phyloP scores from a whole-genome alignment of 2,113 vertebrate species.

The Sphaerodactylus townsendi region DNA sequence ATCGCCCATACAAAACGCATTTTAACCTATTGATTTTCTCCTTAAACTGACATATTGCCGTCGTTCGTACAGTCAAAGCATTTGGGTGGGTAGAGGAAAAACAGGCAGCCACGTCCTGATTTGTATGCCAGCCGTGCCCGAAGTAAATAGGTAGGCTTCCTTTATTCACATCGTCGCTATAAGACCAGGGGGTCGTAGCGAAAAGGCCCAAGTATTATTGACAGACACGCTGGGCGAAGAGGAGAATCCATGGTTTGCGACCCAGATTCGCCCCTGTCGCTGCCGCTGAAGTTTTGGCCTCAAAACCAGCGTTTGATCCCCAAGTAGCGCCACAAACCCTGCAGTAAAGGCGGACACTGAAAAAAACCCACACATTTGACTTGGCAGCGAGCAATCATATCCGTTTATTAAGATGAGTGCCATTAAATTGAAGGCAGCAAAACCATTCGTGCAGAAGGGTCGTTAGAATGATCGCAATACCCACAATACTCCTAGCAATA shows the following conservation, averaged over 20 bases:
- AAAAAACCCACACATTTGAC: not conserved
- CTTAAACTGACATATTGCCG: constrained; percentile 3
- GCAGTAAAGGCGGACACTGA: not conserved
- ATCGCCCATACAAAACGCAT: not conserved
- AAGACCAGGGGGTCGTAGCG: constrained; percentile 2
- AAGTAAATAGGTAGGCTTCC: constrained; percentile 40
- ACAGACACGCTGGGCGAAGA: not conserved
- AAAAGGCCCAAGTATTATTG: constrained; percentile 9
- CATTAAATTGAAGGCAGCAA: not conserved
- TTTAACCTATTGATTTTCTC: constrained; percentile 26
- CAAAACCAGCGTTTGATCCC: not conserved
- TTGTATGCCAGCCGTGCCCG: constrained; percentile 36
- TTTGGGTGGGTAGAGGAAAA: constrained; percentile 19
- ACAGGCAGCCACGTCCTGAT: constrained; percentile 26
- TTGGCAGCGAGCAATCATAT: not conserved
- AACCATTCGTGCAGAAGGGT: not conserved
- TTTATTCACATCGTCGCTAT: not conserved
- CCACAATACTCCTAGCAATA: not conserved
- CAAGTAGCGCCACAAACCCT: not conserved
- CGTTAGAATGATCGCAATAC: not conserved
- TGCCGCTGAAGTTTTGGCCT: not conserved
- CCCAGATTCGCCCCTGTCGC: not conserved
- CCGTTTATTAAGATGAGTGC: not conserved
- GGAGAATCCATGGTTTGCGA: not conserved
- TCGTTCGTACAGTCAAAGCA: constrained; percentile 23